Evolutionary conservation across 2,888 invertebrate genomes (phyloP).

Genomic region (Drosophila kokeensis): DNA sequence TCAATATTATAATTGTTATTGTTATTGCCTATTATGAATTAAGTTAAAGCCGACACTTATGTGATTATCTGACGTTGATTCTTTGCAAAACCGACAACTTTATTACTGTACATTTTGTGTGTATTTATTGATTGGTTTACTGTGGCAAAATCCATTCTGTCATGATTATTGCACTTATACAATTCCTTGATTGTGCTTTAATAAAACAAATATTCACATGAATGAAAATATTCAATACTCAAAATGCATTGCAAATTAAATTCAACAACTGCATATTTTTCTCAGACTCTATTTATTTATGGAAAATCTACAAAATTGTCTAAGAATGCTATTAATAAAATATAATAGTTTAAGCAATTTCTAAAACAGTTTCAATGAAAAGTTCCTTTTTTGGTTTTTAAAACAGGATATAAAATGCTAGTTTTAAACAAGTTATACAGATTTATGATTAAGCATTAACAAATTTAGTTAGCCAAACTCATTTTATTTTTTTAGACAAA

Average conservation of each 20-base stretch:
- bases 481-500: neutral
- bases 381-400: no score
- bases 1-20: conserved; percentile 48
- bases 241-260: neutral
- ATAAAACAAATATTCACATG: neutral
- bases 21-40: conserved; percentile 58
- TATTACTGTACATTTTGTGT: neutral
- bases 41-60: conserved; percentile 51
- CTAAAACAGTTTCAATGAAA: neutral
- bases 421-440: no score
- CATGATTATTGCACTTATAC: neutral
- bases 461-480: no score
- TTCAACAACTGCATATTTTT: neutral
- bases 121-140: neutral
- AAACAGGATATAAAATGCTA: no score
- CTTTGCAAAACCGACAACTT: conserved; percentile 5
- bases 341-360: neutral
- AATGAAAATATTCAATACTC: neutral
- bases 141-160: neutral
- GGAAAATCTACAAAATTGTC: neutral
- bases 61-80: conserved; percentile 47
- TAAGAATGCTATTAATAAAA: neutral
- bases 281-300: conserved; percentile 3
- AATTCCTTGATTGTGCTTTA: neutral
- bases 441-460: no score